These are phyloP conservation scores for Typhlomys cinereus DNA, from an alignment of 2,113 vertebrate species.

Conservation along the genomic window DNA sequence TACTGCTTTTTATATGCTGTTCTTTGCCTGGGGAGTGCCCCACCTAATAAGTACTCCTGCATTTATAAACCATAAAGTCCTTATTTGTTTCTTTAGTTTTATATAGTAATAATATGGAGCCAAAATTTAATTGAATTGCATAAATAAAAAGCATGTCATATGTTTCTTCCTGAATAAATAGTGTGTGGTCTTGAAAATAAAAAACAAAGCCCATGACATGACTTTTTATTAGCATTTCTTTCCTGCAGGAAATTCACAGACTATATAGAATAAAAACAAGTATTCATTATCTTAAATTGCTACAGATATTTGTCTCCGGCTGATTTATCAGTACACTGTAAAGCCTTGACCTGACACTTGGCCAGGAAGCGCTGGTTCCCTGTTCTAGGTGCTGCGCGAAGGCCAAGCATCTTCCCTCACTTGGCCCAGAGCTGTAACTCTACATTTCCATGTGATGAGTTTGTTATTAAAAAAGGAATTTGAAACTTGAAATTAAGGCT, in stretches of 20 bases:
- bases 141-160: slow-evolving; percentile 20
- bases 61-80: slow-evolving; percentile 33
- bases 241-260: not conserved
- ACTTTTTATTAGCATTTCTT: slow-evolving; percentile 18
- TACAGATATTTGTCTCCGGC: not conserved
- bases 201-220: not conserved
- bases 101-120: not conserved
- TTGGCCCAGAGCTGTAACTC: not conserved
- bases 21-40: not conserved
- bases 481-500: slow-evolving; percentile 7
- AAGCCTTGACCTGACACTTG: not conserved
- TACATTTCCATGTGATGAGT: slow-evolving; percentile 33
- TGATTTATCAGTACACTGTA: not conserved
- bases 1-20: not conserved
- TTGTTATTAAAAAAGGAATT: not conserved
- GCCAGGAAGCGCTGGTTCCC: not conserved
- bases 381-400: not conserved
- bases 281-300: slow-evolving; percentile 5
- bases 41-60: not conserved
- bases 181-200: not conserved
- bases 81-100: slow-evolving; percentile 35
- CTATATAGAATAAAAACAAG: slow-evolving; percentile 31
- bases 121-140: slow-evolving; percentile 29
- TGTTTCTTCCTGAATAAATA: slow-evolving; percentile 39
- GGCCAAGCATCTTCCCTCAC: not conserved